Conservation (phyloP, 2,113 vertebrate genomes). For the Corvus cornix region DNA sequence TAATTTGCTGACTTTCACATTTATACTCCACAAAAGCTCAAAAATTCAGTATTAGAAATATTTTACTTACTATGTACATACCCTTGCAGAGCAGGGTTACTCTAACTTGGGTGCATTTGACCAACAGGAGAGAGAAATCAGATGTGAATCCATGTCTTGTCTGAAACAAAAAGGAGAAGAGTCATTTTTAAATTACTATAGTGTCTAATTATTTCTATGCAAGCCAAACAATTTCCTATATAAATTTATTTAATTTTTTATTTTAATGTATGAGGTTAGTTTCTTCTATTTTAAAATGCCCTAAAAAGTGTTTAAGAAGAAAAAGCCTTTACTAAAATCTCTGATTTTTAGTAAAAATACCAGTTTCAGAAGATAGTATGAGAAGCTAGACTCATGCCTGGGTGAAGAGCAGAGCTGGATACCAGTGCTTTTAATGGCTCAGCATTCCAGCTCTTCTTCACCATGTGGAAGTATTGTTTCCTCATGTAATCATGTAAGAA, state of each 20-base stretch:
- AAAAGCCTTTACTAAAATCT: background rate
- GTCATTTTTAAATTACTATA: background rate
- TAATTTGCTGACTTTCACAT: background rate
- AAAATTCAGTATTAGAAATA: background rate
- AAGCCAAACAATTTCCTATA: background rate
- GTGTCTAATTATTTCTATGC: background rate
- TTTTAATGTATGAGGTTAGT: background rate
- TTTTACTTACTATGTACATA: background rate
- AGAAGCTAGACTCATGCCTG: background rate
- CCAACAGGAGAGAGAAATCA: background rate
- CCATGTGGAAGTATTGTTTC: background rate
- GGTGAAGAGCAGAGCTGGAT: background rate
- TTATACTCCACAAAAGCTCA: background rate
- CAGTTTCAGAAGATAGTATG: background rate
- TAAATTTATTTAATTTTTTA: background rate
- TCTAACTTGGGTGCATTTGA: background rate
- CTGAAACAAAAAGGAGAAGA: background rate
- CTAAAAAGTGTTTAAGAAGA: background rate
- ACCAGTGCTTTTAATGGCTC: background rate
- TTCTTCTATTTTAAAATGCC: background rate
- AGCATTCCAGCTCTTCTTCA: background rate
- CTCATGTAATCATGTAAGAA: background rate
- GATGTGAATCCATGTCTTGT: background rate
- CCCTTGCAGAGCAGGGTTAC: background rate
- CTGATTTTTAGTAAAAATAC: background rate